phyloP scores from a whole-genome alignment of 2,888 invertebrate genomes.

The Himalopsyche tibetana region DNA sequence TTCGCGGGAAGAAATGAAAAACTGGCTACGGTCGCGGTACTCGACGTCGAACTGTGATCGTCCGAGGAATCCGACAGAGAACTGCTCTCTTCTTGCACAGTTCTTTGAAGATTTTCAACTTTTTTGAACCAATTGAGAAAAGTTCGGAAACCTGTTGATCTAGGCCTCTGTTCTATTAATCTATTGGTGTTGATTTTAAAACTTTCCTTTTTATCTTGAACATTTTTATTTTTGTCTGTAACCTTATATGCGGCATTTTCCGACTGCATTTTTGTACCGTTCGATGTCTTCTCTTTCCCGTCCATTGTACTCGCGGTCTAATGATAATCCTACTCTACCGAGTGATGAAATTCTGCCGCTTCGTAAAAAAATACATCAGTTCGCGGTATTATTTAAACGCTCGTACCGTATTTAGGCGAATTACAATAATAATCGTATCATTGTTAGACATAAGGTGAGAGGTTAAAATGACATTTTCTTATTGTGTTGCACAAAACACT shows the following conservation, averaged over 20 bases:
- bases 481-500: constrained; percentile 20
- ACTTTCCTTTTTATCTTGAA: constrained; percentile 5
- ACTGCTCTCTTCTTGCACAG: constrained; percentile 66
- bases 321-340: neutral
- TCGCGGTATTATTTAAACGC: neutral
- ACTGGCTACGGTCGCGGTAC: constrained; percentile 84
- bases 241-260: constrained; percentile 43
- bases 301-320: neutral
- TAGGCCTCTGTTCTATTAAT: constrained; percentile 70
- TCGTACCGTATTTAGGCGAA: neutral
- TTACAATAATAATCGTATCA: neutral
- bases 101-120: constrained; percentile 71
- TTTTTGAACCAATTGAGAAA: constrained; percentile 86
- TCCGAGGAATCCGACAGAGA: constrained; percentile 68
- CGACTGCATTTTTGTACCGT: constrained; percentile 52
- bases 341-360: neutral
- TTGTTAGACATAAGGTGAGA: neutral
- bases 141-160: constrained; percentile 77
- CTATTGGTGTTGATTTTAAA: constrained; percentile 60
- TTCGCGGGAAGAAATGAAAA: constrained; percentile 82
- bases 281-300: constrained; percentile 9
- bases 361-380: constrained; percentile 1
- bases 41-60: constrained; percentile 79
- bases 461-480: constrained; percentile 30
- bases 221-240: constrained; percentile 45